These are phyloP conservation scores for Macroramphosus scolopax DNA, from an alignment of 2,797 vertebrate species.

Conservation along the genomic window DNA sequence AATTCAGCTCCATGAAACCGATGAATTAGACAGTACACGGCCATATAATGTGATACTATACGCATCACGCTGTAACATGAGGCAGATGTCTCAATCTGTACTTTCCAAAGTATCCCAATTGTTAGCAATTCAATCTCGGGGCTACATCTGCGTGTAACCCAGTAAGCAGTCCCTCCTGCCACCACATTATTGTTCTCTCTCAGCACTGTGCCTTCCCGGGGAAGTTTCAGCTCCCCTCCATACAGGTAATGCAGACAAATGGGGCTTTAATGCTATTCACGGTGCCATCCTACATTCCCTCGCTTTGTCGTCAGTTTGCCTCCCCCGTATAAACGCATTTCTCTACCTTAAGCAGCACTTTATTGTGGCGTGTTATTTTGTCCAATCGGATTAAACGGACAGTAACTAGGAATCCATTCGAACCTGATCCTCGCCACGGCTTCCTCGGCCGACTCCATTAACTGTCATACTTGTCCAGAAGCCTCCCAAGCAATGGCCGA, in stretches of 20 bases:
- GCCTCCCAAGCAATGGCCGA: constrained; percentile 59
- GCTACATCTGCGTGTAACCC: constrained; percentile 68
- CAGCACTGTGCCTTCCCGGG: constrained; percentile 60
- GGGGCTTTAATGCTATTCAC: constrained; percentile 74
- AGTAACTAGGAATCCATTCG: constrained; percentile 79
- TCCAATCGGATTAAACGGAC: constrained; percentile 77
- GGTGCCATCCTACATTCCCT: constrained; percentile 74
- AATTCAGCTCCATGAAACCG: constrained; percentile 33
- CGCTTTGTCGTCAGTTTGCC: constrained; percentile 76
- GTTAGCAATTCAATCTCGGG: constrained; percentile 68
- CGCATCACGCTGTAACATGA: constrained; percentile 69
- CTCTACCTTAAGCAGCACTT: constrained; percentile 82
- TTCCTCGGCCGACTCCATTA: constrained; percentile 77
- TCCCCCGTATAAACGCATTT: constrained; percentile 75
- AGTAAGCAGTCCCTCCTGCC: constrained; percentile 72
- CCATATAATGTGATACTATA: constrained; percentile 62
- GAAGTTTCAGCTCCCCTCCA: constrained; percentile 65
- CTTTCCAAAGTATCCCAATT: constrained; percentile 66
- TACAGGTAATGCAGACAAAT: constrained; percentile 79
- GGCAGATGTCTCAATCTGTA: constrained; percentile 66
- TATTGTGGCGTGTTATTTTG: constrained; percentile 85
- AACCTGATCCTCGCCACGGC: constrained; percentile 74
- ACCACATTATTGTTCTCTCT: constrained; percentile 72
- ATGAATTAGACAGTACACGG: constrained; percentile 54
- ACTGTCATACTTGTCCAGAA: constrained; percentile 75